These are phyloP conservation scores for Ectemnius cavifrons DNA, from an alignment of 2,888 invertebrate genomes.

Conservation along the genomic window DNA sequence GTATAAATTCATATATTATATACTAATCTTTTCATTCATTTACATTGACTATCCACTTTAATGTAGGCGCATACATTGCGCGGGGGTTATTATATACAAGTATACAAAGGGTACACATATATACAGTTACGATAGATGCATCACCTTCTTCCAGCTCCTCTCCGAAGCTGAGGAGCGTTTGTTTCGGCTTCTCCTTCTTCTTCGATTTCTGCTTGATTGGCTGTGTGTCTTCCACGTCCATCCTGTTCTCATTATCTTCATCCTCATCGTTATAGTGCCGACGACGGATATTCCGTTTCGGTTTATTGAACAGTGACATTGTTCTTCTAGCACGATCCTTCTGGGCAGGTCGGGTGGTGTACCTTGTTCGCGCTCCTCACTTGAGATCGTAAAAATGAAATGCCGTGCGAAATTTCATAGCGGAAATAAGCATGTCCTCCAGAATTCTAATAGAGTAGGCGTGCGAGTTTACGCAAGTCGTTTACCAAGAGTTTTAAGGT, in stretches of 20 bases:
- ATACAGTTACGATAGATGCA: constrained; percentile 1
- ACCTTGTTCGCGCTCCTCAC: constrained; percentile 9
- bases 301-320: constrained; percentile 93
- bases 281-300: constrained; percentile 89
- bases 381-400: constrained; percentile 14
- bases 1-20: too few species aligned
- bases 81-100: too few species aligned
- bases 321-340: constrained; percentile 50
- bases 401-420: constrained; percentile 17
- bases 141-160: constrained; percentile 79
- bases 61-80: too few species aligned
- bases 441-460: constrained; percentile 7
- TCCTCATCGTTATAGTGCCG: constrained; percentile 85
- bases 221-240: constrained; percentile 76
- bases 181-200: constrained; percentile 80
- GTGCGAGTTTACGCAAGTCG: background rate
- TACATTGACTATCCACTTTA: too few species aligned
- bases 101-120: too few species aligned
- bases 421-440: background rate
- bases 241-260: constrained; percentile 83
- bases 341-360: constrained; percentile 21
- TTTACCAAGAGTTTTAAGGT: constrained; percentile 6
- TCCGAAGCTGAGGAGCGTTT: constrained; percentile 89
- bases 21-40: too few species aligned
- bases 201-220: constrained; percentile 78